Base-by-base conservation (phyloP, 2,113 vertebrate species). In the Saguinus imperator region DNA sequence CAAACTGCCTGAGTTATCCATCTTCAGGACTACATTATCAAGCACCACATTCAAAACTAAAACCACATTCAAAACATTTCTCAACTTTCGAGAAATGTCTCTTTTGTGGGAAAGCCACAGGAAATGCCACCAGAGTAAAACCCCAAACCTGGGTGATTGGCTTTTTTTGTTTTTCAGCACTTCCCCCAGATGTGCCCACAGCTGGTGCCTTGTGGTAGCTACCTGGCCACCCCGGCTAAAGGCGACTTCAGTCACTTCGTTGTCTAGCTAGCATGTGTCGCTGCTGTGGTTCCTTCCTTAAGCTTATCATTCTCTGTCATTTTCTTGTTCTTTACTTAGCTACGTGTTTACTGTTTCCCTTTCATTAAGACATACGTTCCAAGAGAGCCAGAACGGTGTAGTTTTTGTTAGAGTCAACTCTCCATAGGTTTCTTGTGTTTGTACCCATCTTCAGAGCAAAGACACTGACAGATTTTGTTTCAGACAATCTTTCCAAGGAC, bases 321-420 rank as follows among this genome's bases (percentile, higher is more conserved):
- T 35, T 92, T 64, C 77, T 66, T 43, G 8, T 37, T 79, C 79
- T 32, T 89, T 92, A 83, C 29, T 96, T 55, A n/a, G 45, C 40
- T 16, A 86, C 4, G 5, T 61, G 50, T 55, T 89, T 70, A 35
- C 89, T 89, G 5, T 52, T 75, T 43, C 23, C 37, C 20, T 80
- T 64, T 96, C 79, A 27, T 32, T 73, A 20, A 45, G 1, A 45
- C 20, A 32, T 2, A 52, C 8, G 10, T 76, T 45, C 35, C 57
- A 29, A 18, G 81, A 45, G 7, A 76, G 75, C 37, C 35, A 48
- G 37, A n/a, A 64, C 37, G 5, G 18, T 48, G 43, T 37, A 79
- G 37, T 17, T 87, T 85, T 68, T 76, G 57, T 50, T 32, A n/a
- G 7, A 43, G 11, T 55, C 6, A 23, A 40, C 29, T 64, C 16